Conservation (phyloP, 2,113 vertebrate species). For the Brachyhypopomus gauderio region DNA sequence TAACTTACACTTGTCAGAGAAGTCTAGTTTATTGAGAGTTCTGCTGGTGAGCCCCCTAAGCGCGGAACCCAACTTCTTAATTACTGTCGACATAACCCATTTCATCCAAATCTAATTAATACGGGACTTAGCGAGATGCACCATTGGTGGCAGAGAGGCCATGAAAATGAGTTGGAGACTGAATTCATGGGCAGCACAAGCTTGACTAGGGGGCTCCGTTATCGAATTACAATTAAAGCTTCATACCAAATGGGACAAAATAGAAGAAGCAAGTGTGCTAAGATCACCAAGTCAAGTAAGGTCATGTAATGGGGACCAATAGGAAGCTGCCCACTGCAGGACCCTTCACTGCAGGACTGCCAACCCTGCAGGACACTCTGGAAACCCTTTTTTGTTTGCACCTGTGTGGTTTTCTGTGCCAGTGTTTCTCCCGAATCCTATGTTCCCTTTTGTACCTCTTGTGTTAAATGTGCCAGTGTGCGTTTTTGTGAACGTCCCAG, state of each 20-base stretch:
- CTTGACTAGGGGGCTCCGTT: constrained; percentile 14
- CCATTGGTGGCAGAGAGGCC: constrained; percentile 39
- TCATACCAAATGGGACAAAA: constrained; percentile 38
- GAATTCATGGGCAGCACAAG: constrained; percentile 32
- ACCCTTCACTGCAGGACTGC: no score
- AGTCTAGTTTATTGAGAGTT: constrained; percentile 56
- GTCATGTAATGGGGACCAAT: constrained; percentile 5
- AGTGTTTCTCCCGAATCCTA: no score
- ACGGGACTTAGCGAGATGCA: constrained; percentile 52
- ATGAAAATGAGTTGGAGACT: constrained; percentile 44
- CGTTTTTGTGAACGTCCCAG: no score
- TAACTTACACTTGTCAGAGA: constrained; percentile 50
- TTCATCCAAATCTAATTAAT: constrained; percentile 71
- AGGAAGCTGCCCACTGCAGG: neutral
- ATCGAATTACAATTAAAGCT: constrained; percentile 43
- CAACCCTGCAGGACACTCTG: no score
- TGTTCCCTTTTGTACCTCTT: no score
- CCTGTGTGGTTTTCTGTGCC: no score
- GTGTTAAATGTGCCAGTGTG: no score
- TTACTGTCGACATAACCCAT: constrained; percentile 63
- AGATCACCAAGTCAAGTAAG: constrained; percentile 19
- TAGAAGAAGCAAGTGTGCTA: constrained; percentile 14
- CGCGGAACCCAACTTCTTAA: constrained; percentile 59
- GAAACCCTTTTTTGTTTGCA: no score
- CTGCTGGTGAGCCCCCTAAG: constrained; percentile 52